These are phyloP conservation scores for Leptothorax acervorum DNA, from an alignment of 2,888 invertebrate genomes.

Conservation along the genomic window DNA sequence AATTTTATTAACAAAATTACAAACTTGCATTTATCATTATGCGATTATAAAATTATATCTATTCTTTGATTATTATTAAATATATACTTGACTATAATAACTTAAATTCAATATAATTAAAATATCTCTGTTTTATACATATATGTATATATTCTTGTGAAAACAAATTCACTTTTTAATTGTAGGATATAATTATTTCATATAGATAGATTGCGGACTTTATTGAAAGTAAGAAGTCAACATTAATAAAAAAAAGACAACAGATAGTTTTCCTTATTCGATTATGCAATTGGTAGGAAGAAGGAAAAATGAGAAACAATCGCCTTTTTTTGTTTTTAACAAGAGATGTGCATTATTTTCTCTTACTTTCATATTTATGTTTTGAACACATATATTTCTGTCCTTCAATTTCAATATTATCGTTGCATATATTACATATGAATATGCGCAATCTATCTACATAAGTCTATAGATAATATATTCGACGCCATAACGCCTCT, in stretches of 20 bases:
- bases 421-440: background rate
- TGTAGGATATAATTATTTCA: background rate
- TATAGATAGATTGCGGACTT: background rate
- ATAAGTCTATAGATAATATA: constrained; percentile 32
- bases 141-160: background rate
- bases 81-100: constrained; percentile 45
- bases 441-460: background rate
- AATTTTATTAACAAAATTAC: constrained; percentile 65
- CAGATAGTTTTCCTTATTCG: background rate
- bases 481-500: background rate
- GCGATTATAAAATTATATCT: constrained; percentile 60
- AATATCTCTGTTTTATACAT: constrained; percentile 3
- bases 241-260: background rate
- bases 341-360: background rate
- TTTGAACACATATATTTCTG: background rate
- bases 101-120: constrained; percentile 1
- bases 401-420: background rate
- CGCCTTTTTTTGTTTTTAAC: background rate
- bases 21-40: constrained; percentile 40
- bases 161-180: background rate
- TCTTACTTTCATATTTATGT: background rate
- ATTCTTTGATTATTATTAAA: constrained; percentile 38
- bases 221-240: background rate
- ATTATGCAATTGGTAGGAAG: background rate
- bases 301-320: background rate